These are phyloP conservation scores for Gadopsis marmoratus DNA, from an alignment of 2,797 vertebrate genomes.

Conservation along the genomic window DNA sequence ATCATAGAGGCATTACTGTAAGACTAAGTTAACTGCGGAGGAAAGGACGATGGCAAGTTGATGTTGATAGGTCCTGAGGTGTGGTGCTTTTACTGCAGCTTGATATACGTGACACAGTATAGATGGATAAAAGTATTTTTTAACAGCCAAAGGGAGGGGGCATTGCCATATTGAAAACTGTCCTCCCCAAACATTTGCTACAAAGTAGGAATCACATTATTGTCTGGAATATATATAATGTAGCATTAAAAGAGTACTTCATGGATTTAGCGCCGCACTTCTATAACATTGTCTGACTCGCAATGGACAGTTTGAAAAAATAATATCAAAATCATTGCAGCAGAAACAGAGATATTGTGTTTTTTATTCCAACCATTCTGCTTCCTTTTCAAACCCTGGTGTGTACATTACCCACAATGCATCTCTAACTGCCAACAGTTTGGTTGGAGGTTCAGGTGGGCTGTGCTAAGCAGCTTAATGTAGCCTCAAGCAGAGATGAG, in stretches of 20 bases:
- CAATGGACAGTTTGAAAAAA: not conserved
- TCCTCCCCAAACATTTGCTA: constrained; percentile 9
- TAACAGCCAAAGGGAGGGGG: not conserved
- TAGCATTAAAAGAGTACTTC: not conserved
- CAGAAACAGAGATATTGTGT: not conserved
- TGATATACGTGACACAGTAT: not conserved
- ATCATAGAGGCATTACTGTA: constrained; percentile 26
- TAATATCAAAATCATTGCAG: not conserved
- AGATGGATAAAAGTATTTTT: constrained; percentile 13
- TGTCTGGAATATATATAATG: not conserved
- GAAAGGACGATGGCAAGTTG: constrained; percentile 18
- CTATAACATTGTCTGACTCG: not conserved
- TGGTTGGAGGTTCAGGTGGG: not conserved
- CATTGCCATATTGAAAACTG: not conserved
- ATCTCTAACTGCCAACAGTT: not conserved
- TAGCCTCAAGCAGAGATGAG: not conserved
- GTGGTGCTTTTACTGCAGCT: not conserved
- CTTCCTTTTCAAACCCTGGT: not conserved
- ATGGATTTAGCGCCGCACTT: not conserved
- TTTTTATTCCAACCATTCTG: not conserved
- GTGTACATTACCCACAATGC: not conserved
- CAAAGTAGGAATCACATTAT: not conserved
- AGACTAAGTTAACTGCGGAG: constrained; percentile 23
- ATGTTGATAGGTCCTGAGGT: constrained; percentile 8
- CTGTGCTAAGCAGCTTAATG: not conserved